phyloP scores from a whole-genome alignment of 2,113 vertebrate genomes.

The Nothocercus julius region DNA sequence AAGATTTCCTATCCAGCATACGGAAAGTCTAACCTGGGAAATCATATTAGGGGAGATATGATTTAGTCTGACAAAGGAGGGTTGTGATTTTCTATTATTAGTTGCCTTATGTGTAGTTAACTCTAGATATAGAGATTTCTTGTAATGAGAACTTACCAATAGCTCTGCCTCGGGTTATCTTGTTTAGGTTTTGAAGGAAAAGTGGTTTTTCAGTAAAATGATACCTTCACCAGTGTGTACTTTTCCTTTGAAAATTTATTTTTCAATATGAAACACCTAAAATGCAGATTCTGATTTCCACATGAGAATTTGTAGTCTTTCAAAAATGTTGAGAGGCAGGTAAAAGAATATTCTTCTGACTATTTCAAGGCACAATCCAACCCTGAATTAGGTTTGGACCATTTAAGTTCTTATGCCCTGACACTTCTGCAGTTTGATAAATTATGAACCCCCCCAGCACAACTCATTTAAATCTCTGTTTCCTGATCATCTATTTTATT shows the following conservation, averaged over 20 bases:
- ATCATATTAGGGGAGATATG: slow-evolving; percentile 34
- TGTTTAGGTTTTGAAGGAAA: slow-evolving; percentile 30
- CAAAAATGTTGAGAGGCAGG: not conserved
- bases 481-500: not conserved
- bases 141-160: not conserved
- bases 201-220: not conserved
- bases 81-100: slow-evolving; percentile 45
- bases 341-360: not conserved
- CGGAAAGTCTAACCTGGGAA: slow-evolving; percentile 40
- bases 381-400: not conserved
- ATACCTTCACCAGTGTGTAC: not conserved
- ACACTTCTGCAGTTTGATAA: not conserved
- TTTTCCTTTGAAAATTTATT: slow-evolving; percentile 13
- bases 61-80: slow-evolving; percentile 32
- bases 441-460: not conserved
- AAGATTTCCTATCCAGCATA: slow-evolving; percentile 44
- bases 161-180: slow-evolving; percentile 27
- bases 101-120: slow-evolving; percentile 12
- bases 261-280: slow-evolving; percentile 27
- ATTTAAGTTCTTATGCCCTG: not conserved
- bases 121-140: slow-evolving; percentile 48
- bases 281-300: slow-evolving; percentile 26
- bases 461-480: not conserved
- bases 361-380: not conserved
- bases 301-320: not conserved